Evolutionary conservation across 2,888 invertebrate genomes (phyloP).

Genomic region (Trissoscelio sp.): DNA sequence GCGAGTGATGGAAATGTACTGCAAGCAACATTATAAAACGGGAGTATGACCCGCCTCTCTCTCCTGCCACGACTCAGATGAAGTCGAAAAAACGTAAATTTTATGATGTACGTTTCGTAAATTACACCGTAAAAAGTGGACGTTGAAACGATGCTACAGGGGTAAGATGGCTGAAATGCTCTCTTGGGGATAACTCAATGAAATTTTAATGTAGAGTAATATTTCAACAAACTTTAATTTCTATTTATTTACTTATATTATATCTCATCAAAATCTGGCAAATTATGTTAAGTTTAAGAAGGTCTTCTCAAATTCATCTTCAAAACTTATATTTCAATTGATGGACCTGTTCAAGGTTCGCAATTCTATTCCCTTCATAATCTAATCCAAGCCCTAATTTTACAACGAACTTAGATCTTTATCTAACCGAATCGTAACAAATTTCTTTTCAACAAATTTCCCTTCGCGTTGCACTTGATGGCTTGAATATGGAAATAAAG

Average conservation of each 20-base stretch:
- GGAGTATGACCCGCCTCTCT: conserved; percentile 24
- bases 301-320: too few species aligned
- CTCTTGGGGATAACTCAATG: background rate
- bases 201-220: conserved; percentile 15
- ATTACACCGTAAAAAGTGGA: conserved; percentile 42
- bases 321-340: too few species aligned
- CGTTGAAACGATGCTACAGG: conserved; percentile 20
- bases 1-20: conserved; percentile 67
- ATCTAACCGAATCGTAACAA: conserved; percentile 35
- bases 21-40: conserved; percentile 59
- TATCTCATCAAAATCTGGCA: too few species aligned
- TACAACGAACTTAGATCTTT: conserved; percentile 16
- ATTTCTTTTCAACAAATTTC: conserved; percentile 39
- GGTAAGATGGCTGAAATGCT: conserved; percentile 1
- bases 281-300: too few species aligned
- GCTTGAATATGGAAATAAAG: conserved; percentile 62
- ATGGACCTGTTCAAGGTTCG: too few species aligned
- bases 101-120: conserved; percentile 48
- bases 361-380: conserved; percentile 1
- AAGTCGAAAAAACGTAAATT: conserved; percentile 53
- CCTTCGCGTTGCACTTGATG: conserved; percentile 42
- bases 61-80: conserved; percentile 24
- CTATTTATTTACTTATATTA: too few species aligned
- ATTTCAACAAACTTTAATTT: too few species aligned
- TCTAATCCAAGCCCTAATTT: conserved; percentile 1